Evolutionary conservation across 2,113 vertebrate genomes (phyloP), one percentile per base, ranked within the genome.

Genomic region (Calyptomena viridis): DNA sequence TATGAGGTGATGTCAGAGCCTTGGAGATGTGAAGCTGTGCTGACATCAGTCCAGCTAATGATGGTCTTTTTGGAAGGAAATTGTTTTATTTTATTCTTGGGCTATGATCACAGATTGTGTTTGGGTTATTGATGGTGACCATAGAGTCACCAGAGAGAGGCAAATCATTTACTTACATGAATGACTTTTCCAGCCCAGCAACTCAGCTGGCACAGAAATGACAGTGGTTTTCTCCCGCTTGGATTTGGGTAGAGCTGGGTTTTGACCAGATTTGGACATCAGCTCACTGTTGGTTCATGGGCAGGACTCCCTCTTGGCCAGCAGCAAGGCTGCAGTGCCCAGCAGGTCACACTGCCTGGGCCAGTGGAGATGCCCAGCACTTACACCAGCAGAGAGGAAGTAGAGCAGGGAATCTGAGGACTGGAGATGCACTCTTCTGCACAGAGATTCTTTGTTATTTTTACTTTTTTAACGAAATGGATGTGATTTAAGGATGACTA

Each of bases 41-140:
- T 96, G 92, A 87, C 80, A 92, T 66, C 72, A 92, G 60, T 40
- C 91, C 84, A 84, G 63, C 44, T 90, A 90, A 74, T 19, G 31
- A 94, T 72, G 73, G 80, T 27, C 28, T 84, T 86, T 83, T 75
- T 55, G 64, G 90, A 90, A 84, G 69, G 90, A 68, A 93, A 59
- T 59, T 58, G 14, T 56, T 79, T 73, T 80, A 68, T n/a, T 87
- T 87, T 94, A 44, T 49, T 72, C 80, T 78, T 74, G 40, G 71
- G 52, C 73, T 83, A 31, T 24, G 40, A 63, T 30, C 85, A 72
- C 72, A 77, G 60, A 52, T 52, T 78, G 52, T 55, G 40, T 64
- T 72, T 24, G 33, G 23, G 20, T 58, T 86, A 84, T 64, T 92
- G 91, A 81, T 56, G 76, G 64, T 72, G 56, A 60, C 59, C 59